These are phyloP conservation scores for Pedicia rivosa DNA, from an alignment of 2,888 invertebrate genomes.

Conservation along the genomic window DNA sequence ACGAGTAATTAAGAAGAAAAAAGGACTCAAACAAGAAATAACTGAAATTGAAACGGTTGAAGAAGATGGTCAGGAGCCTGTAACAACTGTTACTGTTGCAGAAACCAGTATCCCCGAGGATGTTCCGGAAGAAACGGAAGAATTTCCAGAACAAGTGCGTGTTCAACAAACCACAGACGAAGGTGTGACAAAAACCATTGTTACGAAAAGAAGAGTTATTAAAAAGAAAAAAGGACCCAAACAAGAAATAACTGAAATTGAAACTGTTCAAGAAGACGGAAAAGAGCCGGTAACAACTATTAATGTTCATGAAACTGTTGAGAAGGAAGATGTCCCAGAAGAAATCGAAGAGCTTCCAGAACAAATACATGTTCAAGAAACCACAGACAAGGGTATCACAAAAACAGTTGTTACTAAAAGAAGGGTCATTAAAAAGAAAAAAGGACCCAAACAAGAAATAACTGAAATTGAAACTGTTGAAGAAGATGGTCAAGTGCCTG, in stretches of 20 bases:
- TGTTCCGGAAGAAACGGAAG: conserved; percentile 2
- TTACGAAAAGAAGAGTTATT: conserved; percentile 19
- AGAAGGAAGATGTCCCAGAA: conserved; percentile 12
- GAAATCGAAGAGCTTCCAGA: conserved; percentile 13
- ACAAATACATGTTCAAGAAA: conserved; percentile 8
- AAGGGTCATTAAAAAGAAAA: conserved; percentile 13
- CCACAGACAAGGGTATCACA: conserved; percentile 21
- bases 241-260: conserved; percentile 19
- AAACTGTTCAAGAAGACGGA: conserved; percentile 16
- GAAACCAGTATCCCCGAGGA: conserved; percentile 5
- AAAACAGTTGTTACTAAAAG: conserved; percentile 17
- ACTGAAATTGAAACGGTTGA: conserved; percentile 26
- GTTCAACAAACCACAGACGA: conserved; percentile 13
- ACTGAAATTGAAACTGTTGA: conserved; percentile 25
- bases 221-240: conserved; percentile 22
- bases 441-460: conserved; percentile 19
- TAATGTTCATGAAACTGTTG: not conserved
- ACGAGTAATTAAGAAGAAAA: conserved; percentile 23
- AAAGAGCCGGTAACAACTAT: conserved; percentile 21
- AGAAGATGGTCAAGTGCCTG: conserved; percentile 21
- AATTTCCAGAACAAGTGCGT: conserved; percentile 11
- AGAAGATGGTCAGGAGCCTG: conserved; percentile 22
- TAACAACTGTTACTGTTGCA: conserved; percentile 17
- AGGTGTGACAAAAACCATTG: conserved; percentile 14
- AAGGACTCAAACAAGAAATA: conserved; percentile 23